Evolutionary conservation across 2,113 vertebrate species (phyloP), one percentile per base, ranked within the genome.

Genomic region (Tachysurus vachellii): DNA sequence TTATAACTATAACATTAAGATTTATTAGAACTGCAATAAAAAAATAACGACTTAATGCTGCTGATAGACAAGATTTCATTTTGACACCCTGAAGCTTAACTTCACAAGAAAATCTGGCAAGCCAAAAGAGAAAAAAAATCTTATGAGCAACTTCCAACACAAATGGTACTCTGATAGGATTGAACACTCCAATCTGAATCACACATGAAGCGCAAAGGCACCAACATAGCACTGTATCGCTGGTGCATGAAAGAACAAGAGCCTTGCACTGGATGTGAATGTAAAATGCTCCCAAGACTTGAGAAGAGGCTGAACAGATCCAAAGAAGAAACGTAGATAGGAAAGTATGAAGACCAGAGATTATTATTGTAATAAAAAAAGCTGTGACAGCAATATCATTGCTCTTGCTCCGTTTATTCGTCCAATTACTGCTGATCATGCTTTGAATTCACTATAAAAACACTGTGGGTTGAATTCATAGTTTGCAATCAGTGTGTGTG

Each of bases 41-140:
- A 50, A 50, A 9, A 86, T 31, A 28, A 85, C 50, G 86, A 80
- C 56, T 83, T 86, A 79, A 44, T 80, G 42, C 83, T 84, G 82
- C 57, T 53, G 53, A 71, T 68, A 31, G 21, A 70, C 42, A 66
- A 12, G 68, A 31, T 64, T 75, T 68, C 57, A 84, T 53, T 89
- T 84, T 84, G 66, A 89, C 83, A 87, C 86, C 70, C 66, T 11
- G 36, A 50, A 62, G 77, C 73, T 81, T 59, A 16, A 82, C 86
- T 68, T 85, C 82, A 87, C 87, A 77, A 86, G 75, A 77, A 83
- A 62, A n/a, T 83, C 84, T 79, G 64, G 53, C 17, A 84, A 47
- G 28, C 54, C 44, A 61, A 75, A 71, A 26, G 68, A 59, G 44
- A 82, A 64, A 50, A 44, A 61, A 64, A 87, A 77, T 36, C 59